Evolutionary conservation across 2,797 vertebrate genomes (phyloP), one percentile per base, ranked within the genome.

Genomic region (Galagoides demidoff): DNA sequence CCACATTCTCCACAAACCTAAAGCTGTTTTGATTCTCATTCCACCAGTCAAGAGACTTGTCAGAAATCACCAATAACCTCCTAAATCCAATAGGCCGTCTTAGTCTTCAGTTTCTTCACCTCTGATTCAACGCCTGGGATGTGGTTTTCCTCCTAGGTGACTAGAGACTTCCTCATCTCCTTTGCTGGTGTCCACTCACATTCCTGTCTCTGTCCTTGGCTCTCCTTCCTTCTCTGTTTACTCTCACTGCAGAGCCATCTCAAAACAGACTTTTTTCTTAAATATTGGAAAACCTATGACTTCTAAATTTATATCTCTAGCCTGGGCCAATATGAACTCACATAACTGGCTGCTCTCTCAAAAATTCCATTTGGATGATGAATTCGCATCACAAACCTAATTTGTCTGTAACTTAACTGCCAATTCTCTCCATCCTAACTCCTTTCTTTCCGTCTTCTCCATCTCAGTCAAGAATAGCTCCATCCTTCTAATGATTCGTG

Each of bases 241-340:
- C 19, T 92, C 7, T 71, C 14, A 79, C 16, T 89, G 27, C 6
- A 82, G 57, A 91, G 45, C 34, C 4, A 95, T 91, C 5, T 90
- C 57, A 82, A 82, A 82, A 55, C 7, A 92, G 87, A 55, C 37
- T 85, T 31, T 66, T 61, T 31, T 55, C 90, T 88, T 77, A 68
- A 49, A 16, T 6, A 61, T 89, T 89, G 66, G n/a, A 73, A 97
- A 88, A 94, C 29, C n/a, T 37, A 31, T 85, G 57, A 83, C n/a
- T 87, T 87, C 55, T 90, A 85, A 81, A 88, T 88, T 37, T 92
- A 0, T 81, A 68, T 89, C 9, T 71, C 37, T 7, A 86, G 19
- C 14, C 57, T 86, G 43, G 91, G 16, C 29, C 84, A 59, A 0
- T 52, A 73, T 52, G 59, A 77, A 73, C 34, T 55, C 23, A n/a